Conservation (phyloP, 2,797 vertebrate genomes). For the Urosaurus nigricauda region DNA sequence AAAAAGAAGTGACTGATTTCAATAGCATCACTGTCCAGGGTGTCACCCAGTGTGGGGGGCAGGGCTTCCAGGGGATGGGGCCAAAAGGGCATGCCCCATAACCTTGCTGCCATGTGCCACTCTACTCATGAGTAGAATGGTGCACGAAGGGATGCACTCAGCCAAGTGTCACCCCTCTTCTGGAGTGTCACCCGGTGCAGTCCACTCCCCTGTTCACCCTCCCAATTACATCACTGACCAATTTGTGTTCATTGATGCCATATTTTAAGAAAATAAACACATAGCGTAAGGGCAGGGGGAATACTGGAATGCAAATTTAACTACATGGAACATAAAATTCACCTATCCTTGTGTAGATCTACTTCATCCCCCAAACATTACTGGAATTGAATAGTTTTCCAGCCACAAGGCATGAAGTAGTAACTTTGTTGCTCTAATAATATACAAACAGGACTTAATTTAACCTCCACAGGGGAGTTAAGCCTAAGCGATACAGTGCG, state of each 20-base stretch:
- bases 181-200: no score
- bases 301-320: background rate
- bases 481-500: background rate
- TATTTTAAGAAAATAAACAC: background rate
- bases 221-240: background rate
- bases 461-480: background rate
- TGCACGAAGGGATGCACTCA: no score
- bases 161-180: no score
- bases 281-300: no score
- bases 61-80: no score
- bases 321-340: no score
- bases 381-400: background rate
- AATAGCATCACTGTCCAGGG: no score
- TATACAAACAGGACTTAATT: background rate
- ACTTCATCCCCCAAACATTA: background rate
- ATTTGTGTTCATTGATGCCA: background rate
- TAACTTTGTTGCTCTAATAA: background rate
- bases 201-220: no score
- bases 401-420: background rate
- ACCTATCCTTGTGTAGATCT: background rate
- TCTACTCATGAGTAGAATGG: no score
- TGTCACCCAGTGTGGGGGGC: no score
- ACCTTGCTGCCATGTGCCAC: no score
- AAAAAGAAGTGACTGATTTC: conserved; percentile 40
- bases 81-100: no score